Evolutionary conservation across 1,140 invertebrate species (phyloP).

Genomic region (Zaprionus ornatus): DNA sequence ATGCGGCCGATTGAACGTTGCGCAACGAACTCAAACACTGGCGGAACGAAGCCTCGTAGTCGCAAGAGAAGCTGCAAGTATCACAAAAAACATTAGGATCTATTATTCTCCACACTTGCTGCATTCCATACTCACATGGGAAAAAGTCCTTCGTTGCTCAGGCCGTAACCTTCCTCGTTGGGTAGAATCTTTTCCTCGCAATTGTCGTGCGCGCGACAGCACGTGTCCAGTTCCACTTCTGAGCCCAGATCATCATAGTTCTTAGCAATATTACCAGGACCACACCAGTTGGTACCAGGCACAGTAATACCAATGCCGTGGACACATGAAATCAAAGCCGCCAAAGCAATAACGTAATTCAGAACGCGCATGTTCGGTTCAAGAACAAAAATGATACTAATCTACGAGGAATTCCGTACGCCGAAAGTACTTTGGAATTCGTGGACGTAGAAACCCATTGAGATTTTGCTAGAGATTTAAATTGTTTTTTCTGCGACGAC

Average conservation of each 20-base stretch:
- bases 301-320: slow-evolving; percentile 48
- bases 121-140: slow-evolving; percentile 81
- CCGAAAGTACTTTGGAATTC: background rate
- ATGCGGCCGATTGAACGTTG: slow-evolving; percentile 84
- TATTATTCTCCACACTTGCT: background rate
- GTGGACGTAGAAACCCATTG: background rate
- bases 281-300: slow-evolving; percentile 88
- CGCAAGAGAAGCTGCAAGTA: slow-evolving; percentile 84
- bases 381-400: slow-evolving; percentile 44
- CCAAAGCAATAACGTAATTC: slow-evolving; percentile 1
- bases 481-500: slow-evolving; percentile 21
- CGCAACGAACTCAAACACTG: slow-evolving; percentile 86
- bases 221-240: slow-evolving; percentile 88
- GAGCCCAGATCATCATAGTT: slow-evolving; percentile 89
- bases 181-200: slow-evolving; percentile 87
- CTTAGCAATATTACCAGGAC: slow-evolving; percentile 89
- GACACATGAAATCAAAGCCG: slow-evolving; percentile 20
- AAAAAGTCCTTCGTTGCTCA: slow-evolving; percentile 87
- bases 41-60: slow-evolving; percentile 88
- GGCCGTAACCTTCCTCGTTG: slow-evolving; percentile 85
- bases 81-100: background rate
- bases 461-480: slow-evolving; percentile 5
- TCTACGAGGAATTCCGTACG: slow-evolving; percentile 1
- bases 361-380: slow-evolving; percentile 35
- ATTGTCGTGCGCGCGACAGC: slow-evolving; percentile 91